phyloP scores from a whole-genome alignment of 1,140 invertebrate genomes.

The Drosophila nannoptera region DNA sequence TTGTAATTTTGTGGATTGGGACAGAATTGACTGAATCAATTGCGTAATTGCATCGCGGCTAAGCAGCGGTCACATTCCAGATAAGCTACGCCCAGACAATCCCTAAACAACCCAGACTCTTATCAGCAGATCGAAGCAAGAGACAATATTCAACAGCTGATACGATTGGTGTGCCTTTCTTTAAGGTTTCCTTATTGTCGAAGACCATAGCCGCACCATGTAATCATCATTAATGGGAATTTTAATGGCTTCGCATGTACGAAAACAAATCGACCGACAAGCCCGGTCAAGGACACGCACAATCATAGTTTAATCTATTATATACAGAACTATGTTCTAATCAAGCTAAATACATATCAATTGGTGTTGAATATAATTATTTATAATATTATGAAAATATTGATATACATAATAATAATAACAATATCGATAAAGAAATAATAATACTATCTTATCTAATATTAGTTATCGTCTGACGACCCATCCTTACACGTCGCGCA shows the following conservation, averaged over 20 bases:
- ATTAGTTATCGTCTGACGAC: too few species aligned
- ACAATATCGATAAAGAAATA: too few species aligned
- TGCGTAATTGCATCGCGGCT: slow-evolving; percentile 30
- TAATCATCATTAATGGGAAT: slow-evolving; percentile 34
- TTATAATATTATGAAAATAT: too few species aligned
- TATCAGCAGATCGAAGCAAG: slow-evolving; percentile 41
- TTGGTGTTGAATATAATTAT: too few species aligned
- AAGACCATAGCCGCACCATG: slow-evolving; percentile 2
- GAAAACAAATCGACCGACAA: too few species aligned
- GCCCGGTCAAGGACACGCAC: too few species aligned
- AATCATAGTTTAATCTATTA: too few species aligned
- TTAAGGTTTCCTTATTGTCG: slow-evolving; percentile 39
- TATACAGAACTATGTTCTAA: too few species aligned
- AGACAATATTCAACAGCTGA: slow-evolving; percentile 17
- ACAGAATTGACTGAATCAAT: slow-evolving; percentile 36
- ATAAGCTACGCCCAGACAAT: slow-evolving; percentile 22
- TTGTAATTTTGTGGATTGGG: slow-evolving; percentile 38
- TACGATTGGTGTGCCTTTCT: slow-evolving; percentile 1
- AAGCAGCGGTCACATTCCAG: slow-evolving; percentile 42
- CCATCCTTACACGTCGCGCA: too few species aligned
- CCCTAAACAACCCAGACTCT: slow-evolving; percentile 19
- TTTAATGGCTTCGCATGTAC: slow-evolving; percentile 13
- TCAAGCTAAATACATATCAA: too few species aligned
- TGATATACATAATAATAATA: too few species aligned
- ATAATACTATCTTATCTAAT: too few species aligned